A percentile compares a stretch with the other conserved stretches of the same genome.
phyloP scores from a whole-genome alignment of 92 coral and sea anemone genomes.

The Micromussa lordhowensis region DNA sequence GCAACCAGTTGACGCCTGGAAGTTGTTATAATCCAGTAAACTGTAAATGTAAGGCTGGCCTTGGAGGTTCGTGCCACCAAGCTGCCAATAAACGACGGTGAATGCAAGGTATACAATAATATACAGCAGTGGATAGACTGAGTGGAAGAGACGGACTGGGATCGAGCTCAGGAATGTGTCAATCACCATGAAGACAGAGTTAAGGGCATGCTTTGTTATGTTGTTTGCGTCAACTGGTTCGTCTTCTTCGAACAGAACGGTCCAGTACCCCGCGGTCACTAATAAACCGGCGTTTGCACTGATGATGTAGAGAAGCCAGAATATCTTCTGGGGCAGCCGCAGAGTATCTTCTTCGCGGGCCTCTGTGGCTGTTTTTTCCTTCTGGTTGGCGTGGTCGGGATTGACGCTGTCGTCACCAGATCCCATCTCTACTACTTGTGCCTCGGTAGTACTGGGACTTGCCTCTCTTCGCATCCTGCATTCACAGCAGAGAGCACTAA shows the following conservation, averaged over 20 bases:
- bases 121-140: conserved; percentile 65
- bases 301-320: conserved; percentile 74
- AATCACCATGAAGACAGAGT: conserved; percentile 62
- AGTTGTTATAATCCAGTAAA: conserved; percentile 65
- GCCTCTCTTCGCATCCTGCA: conserved; percentile 14
- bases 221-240: conserved; percentile 61
- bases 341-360: conserved; percentile 37
- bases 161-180: conserved; percentile 68
- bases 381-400: not conserved
- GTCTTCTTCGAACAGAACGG: conserved; percentile 61
- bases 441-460: not conserved
- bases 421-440: conserved; percentile 8
- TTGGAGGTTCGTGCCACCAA: conserved; percentile 71
- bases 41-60: conserved; percentile 74
- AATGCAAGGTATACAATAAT: conserved; percentile 53
- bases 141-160: conserved; percentile 77
- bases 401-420: conserved; percentile 14
- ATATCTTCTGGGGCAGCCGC: conserved; percentile 63
- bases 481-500: conserved; percentile 41
- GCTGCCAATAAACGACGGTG: conserved; percentile 74
- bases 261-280: conserved; percentile 83
- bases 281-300: conserved; percentile 71
- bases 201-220: conserved; percentile 77
- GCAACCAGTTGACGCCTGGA: conserved; percentile 4
- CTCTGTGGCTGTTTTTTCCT: not conserved